Conservation (phyloP, 2,888 invertebrate species). For the Drosophila anceps region DNA sequence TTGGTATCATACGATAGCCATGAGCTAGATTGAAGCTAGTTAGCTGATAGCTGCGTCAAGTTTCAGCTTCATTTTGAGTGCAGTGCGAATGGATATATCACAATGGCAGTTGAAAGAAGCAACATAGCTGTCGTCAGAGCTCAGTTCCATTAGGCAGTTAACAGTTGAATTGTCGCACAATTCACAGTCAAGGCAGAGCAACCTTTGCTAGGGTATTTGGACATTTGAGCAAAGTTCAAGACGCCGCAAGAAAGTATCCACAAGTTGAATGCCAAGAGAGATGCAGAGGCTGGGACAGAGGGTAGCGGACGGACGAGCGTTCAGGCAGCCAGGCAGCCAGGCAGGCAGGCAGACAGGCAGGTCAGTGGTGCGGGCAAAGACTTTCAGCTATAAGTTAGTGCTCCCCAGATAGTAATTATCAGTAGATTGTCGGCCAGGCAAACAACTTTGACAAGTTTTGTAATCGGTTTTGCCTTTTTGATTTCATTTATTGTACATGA, state of each 20-base stretch:
- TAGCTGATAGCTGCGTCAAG: background rate
- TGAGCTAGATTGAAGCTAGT: background rate
- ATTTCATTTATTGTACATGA: slow-evolving; percentile 77
- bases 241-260: slow-evolving; percentile 42
- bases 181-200: background rate
- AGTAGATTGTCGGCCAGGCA: slow-evolving; percentile 71
- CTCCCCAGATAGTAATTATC: slow-evolving; percentile 81
- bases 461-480: slow-evolving; percentile 78
- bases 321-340: background rate
- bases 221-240: slow-evolving; percentile 46
- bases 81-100: background rate
- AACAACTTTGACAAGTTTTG: slow-evolving; percentile 76
- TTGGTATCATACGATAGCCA: too few species aligned
- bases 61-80: background rate
- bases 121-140: background rate
- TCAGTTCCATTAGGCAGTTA: background rate
- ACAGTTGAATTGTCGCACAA: background rate
- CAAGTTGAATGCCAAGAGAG: slow-evolving; percentile 36
- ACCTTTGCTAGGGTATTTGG: slow-evolving; percentile 2
- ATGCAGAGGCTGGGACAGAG: background rate
- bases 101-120: background rate
- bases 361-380: slow-evolving; percentile 15
- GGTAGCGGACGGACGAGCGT: background rate
- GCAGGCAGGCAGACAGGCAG: background rate
- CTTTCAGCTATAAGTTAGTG: slow-evolving; percentile 70